These are phyloP conservation scores for Scaptomyza tumidula DNA, from an alignment of 2,888 invertebrate species.

Conservation along the genomic window DNA sequence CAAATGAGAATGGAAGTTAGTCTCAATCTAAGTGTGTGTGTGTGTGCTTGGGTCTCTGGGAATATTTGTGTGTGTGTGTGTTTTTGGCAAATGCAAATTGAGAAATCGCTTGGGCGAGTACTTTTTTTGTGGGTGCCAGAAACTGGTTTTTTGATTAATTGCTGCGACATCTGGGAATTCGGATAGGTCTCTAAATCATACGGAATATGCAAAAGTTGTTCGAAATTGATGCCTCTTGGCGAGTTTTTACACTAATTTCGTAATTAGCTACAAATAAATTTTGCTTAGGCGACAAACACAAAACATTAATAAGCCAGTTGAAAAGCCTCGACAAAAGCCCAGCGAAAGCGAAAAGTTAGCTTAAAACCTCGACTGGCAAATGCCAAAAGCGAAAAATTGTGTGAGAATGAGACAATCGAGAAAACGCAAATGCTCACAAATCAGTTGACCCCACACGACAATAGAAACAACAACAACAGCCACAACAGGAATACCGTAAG, in stretches of 20 bases:
- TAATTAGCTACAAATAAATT: slow-evolving; percentile 3
- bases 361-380: not conserved
- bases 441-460: slow-evolving; percentile 38
- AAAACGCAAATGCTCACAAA: slow-evolving; percentile 39
- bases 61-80: slow-evolving; percentile 13
- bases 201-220: slow-evolving; percentile 17
- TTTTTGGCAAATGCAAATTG: slow-evolving; percentile 74
- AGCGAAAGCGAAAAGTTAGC: not conserved
- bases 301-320: slow-evolving; percentile 9
- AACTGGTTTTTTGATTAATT: slow-evolving; percentile 62
- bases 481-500: slow-evolving; percentile 2
- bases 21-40: not conserved
- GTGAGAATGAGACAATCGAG: slow-evolving; percentile 9
- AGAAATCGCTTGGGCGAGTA: slow-evolving; percentile 69
- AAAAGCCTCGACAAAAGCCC: not conserved
- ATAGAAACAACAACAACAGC: slow-evolving; percentile 15
- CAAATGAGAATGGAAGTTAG: slow-evolving; percentile 33
- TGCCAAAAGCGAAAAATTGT: not conserved
- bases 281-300: not conserved
- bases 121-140: slow-evolving; percentile 54
- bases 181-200: slow-evolving; percentile 40
- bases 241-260: not conserved
- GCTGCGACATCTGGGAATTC: slow-evolving; percentile 28
- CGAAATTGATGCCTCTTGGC: slow-evolving; percentile 9
- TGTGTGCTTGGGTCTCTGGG: not conserved